Conservation (phyloP, 53 echinoderm and acorn worm species). For the Mesocentrotus franciscanus region DNA sequence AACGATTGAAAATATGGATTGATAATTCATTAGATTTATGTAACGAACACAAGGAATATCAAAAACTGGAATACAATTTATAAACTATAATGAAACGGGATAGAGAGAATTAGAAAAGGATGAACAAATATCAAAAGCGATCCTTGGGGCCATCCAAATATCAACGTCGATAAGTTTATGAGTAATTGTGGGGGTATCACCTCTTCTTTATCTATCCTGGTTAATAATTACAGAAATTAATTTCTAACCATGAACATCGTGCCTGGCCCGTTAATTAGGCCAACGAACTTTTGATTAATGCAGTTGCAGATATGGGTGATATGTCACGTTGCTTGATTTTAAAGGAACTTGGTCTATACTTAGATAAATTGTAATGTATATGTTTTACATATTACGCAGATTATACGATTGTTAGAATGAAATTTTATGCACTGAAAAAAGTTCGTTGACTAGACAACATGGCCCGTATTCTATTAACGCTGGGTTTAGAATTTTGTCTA, state of each 20-base stretch:
- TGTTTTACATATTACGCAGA: too few relatives aligned
- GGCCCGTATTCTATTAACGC: too few relatives aligned
- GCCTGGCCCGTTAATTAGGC: background rate
- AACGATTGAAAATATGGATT: too few relatives aligned
- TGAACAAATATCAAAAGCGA: background rate
- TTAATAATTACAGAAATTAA: slow-evolving; percentile 20
- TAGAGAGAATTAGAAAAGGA: background rate
- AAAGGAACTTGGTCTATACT: too few relatives aligned
- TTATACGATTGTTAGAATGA: too few relatives aligned
- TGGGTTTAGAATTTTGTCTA: too few relatives aligned
- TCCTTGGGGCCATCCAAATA: background rate
- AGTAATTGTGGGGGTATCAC: background rate
- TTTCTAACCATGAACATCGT: background rate
- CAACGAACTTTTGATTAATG: slow-evolving; percentile 4
- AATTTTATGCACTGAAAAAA: too few relatives aligned
- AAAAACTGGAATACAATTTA: background rate
- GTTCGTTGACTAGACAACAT: too few relatives aligned
- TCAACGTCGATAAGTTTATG: background rate
- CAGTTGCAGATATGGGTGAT: background rate
- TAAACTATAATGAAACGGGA: background rate
- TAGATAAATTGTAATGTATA: too few relatives aligned
- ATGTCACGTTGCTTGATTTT: background rate
- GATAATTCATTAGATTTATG: background rate
- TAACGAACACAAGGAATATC: background rate
- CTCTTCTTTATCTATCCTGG: background rate